Percentiles rank a stretch among this genome's conserved stretches.
Evolutionary conservation across 2,113 vertebrate species (phyloP).

Genomic region (Tenrec ecaudatus): DNA sequence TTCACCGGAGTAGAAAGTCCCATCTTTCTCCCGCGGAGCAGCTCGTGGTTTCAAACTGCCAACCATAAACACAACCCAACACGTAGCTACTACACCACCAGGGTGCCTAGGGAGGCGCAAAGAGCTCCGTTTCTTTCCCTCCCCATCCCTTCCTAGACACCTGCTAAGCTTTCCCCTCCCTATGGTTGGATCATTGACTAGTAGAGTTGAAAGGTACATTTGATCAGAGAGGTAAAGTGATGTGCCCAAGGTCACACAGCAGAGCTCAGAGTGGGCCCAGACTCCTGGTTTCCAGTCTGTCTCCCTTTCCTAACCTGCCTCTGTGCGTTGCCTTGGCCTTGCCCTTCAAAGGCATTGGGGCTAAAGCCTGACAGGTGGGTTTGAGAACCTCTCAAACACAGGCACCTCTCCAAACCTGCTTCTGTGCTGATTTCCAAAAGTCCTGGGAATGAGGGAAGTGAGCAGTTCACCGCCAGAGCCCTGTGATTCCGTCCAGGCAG

Average conservation of each 20-base stretch:
- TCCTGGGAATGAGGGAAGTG: not conserved
- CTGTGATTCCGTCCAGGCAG: not conserved
- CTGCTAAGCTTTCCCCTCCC: accelerated
- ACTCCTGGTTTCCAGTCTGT: not conserved
- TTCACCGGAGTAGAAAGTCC: too few relatives aligned
- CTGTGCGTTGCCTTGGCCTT: too few relatives aligned
- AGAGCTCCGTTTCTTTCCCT: not conserved
- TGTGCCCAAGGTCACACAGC: not conserved
- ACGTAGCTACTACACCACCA: too few relatives aligned
- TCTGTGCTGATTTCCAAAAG: not conserved
- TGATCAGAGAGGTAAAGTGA: not conserved
- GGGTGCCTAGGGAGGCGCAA: not conserved
- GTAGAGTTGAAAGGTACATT: not conserved
- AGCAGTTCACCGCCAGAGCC: not conserved
- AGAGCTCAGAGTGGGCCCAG: not conserved
- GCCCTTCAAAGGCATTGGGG: not conserved
- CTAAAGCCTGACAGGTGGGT: not conserved
- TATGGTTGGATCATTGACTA: accelerated
- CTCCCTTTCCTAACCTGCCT: not conserved
- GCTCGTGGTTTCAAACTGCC: too few relatives aligned
- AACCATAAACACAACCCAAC: too few relatives aligned
- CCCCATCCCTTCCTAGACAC: too few relatives aligned
- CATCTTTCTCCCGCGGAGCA: too few relatives aligned
- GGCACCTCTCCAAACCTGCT: not conserved
- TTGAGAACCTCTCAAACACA: not conserved